Base-by-base conservation (phyloP, 53 echinoderm and acorn worm species). In the Crossaster papposus region DNA sequence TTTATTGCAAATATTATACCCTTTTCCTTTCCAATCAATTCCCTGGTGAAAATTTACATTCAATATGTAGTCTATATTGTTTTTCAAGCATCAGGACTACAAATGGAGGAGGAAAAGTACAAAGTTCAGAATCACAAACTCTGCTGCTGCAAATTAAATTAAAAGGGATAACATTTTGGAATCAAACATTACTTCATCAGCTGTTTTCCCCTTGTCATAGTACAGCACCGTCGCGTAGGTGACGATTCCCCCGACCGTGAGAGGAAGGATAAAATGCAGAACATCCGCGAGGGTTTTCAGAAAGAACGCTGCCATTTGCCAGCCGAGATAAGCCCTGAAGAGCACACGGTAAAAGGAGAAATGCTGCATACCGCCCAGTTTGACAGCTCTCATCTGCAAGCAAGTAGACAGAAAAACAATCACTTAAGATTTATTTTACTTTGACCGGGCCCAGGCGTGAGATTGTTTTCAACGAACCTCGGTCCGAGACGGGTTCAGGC, bases 331-430 rank as follows among this genome's bases (percentile, higher is more conserved):
- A 30, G 79, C 86, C 79, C 36, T 79, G 53, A 70, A 36, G 20
- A 91, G 79, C 35, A 82, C 87, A 31, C 87, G 72, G 22, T 88
- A 91, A 4, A 91, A 23, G 9, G 91, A 91, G 51, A 88, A 80
- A 72, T 87, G 79, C 2, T 71, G 28, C 17, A 29, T 30, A 18
- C 68, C 80, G 18, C 88, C 78, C 38, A 70, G 8, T 37, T 58
- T 87, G 13, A n/a, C 73, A 11, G 91, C 91, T 63, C 81, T 87
- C 54, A 79, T 81, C 91, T 91, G 63, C 14, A 58, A 35, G 22
- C 17, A 51, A 4, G 13, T 3, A 14, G 34, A 33, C 30, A n/a
- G 11, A 50, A 17, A 70, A 34, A 28, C 14, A 52, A 11, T 5
- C 52, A 53, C 12, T 44, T 44, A 5, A 7, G 9, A 44, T 9